Evolutionary conservation across 1,140 invertebrate genomes (phyloP).

Genomic region (Diachasma alloeum): DNA sequence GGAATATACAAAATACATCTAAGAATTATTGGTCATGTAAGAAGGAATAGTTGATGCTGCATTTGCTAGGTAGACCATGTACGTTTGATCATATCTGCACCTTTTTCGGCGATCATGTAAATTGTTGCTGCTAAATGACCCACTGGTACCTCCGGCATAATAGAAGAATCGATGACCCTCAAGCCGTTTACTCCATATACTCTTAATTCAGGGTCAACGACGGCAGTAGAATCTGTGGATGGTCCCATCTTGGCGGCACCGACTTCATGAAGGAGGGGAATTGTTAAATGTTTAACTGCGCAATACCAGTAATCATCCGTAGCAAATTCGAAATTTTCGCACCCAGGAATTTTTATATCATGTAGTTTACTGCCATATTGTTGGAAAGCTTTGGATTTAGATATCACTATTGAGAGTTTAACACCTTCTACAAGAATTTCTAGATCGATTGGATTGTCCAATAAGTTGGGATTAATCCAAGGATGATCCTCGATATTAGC

Average conservation of each 20-base stretch:
- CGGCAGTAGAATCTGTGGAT: constrained; percentile 74
- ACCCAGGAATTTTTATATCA: constrained; percentile 77
- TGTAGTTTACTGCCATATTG: constrained; percentile 82
- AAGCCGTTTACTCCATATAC: constrained; percentile 81
- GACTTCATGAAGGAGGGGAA: constrained; percentile 86
- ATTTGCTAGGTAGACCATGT: constrained; percentile 69
- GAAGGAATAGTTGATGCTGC: not conserved
- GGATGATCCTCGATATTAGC: constrained; percentile 87
- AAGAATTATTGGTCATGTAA: too few relatives aligned
- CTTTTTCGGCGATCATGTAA: constrained; percentile 89
- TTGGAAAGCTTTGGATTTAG: constrained; percentile 78
- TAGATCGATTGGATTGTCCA: constrained; percentile 79
- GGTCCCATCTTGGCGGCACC: constrained; percentile 89
- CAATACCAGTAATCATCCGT: constrained; percentile 86
- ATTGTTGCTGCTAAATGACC: constrained; percentile 87
- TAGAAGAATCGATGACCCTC: constrained; percentile 86
- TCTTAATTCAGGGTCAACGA: constrained; percentile 81
- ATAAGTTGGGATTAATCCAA: constrained; percentile 88
- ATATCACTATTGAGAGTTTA: constrained; percentile 76
- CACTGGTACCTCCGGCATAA: constrained; percentile 84
- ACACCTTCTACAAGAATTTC: constrained; percentile 80
- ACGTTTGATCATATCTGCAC: constrained; percentile 81
- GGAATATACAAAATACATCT: too few relatives aligned
- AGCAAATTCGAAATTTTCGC: constrained; percentile 75
- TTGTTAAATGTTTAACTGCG: constrained; percentile 81